phyloP scores from a whole-genome alignment of 2,797 vertebrate species.

The Capromys pilorides region DNA sequence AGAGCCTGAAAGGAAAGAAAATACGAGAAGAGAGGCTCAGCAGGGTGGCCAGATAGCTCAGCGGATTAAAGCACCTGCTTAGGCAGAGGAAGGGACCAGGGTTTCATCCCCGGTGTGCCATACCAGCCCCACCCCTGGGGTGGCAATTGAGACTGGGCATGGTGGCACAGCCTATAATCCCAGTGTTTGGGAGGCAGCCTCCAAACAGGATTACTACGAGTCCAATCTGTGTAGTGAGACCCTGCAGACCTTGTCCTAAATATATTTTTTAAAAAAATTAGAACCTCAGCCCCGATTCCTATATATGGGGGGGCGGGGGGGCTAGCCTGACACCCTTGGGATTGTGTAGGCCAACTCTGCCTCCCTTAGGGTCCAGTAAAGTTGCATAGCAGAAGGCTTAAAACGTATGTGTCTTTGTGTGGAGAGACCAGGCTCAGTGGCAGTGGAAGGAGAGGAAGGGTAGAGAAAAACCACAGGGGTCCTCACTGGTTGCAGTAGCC shows the following conservation, averaged over 20 bases:
- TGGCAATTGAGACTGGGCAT: too few species aligned
- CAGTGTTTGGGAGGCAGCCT: too few species aligned
- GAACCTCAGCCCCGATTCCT: background rate
- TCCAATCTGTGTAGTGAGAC: too few species aligned
- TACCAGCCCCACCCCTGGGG: too few species aligned
- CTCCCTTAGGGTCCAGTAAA: background rate
- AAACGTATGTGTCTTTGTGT: background rate
- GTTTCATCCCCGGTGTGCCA: too few species aligned
- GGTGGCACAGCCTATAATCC: too few species aligned
- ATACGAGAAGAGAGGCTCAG: background rate
- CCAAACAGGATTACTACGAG: too few species aligned
- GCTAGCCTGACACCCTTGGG: constrained; percentile 1
- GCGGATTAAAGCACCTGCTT: too few species aligned
- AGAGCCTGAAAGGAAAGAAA: constrained; percentile 85
- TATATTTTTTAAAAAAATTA: background rate
- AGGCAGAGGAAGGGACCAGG: too few species aligned
- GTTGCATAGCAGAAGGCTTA: background rate
- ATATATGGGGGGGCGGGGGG: background rate
- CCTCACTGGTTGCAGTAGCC: constrained; percentile 99
- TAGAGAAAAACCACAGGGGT: background rate
- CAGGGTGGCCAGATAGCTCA: too few species aligned
- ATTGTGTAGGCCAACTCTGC: constrained; percentile 23
- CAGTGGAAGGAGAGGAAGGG: background rate
- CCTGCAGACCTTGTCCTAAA: too few species aligned
- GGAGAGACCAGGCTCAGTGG: background rate